Base-by-base conservation (phyloP, 2,113 vertebrate species). In the Verasper variegatus region DNA sequence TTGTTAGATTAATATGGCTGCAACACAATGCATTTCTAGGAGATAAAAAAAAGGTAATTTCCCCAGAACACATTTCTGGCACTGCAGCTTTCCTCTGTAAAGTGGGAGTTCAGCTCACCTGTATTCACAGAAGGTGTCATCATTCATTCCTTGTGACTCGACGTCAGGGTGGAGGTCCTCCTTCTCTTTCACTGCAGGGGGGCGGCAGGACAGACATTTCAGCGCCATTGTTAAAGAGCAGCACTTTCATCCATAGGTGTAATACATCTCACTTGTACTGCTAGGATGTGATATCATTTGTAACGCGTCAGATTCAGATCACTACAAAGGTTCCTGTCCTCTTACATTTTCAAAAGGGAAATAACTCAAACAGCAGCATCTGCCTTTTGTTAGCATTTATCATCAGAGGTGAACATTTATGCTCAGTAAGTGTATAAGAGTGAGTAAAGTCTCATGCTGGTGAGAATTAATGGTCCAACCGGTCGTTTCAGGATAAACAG, bases 121-220 rank as follows among this genome's bases (percentile, higher is more conserved):
- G 95, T 96, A 97, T 94, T 98, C 96, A 81, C 95, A 95, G 88
- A 96, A 96, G 65, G 95, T 95, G 89, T 97, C 96, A 86, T 97
- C 96, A 91, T 96, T 96, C 88, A 94, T 93, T 81, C 87, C 93
- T 68, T 95, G 95, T 77, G 96, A 93, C 94, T 97, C 96, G 0
- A 92, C 86, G 78, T 98, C 96, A 81, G 95, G 93, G 78, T 96
- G 94, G 54, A 95, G 92, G 80, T 97, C 95, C 90, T 99, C 97
- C 76, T 97, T 98, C 90, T 96, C 97, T 92, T 99, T 99, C 84
- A 98, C 97, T 99, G 91, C 70, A 90, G 76, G 77, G 52, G 52
- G 37, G 12, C 23, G 45, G 14, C 23, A 76, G 42, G 23, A 74
- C 13, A 82, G 23, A 24, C 10, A 73, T 77, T 72, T 84, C 35